Percentiles rank a stretch among this genome's conserved stretches.
Conservation (phyloP, 1,140 invertebrate species). For the Trichomalopsis sarcophagae region DNA sequence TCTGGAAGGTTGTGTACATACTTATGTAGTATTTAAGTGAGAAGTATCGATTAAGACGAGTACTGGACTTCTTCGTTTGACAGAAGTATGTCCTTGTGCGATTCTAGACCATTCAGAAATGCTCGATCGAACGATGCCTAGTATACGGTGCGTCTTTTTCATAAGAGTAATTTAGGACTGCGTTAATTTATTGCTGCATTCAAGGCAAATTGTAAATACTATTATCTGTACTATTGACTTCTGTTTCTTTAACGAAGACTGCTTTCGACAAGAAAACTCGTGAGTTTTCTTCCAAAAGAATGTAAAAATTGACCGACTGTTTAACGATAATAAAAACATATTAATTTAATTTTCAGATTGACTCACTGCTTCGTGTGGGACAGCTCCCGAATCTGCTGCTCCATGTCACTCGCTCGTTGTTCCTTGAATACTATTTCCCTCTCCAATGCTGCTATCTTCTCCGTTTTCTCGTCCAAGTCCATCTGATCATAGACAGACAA, state of each 20-base stretch:
- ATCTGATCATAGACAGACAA: constrained; percentile 64
- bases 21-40: neutral
- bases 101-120: neutral
- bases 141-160: neutral
- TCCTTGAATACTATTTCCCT: constrained; percentile 76
- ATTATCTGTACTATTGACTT: constrained; percentile 11
- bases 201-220: constrained; percentile 36
- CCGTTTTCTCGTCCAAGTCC: constrained; percentile 78
- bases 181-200: constrained; percentile 41
- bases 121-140: neutral
- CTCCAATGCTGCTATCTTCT: constrained; percentile 76
- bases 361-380: constrained; percentile 73
- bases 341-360: constrained; percentile 34
- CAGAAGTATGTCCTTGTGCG: neutral
- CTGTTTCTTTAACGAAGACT: constrained; percentile 49
- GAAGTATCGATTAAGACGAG: neutral
- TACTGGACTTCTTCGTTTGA: neutral
- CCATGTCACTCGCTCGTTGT: constrained; percentile 59
- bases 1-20: neutral
- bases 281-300: constrained; percentile 18
- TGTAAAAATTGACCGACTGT: constrained; percentile 20
- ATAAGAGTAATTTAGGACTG: neutral
- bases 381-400: constrained; percentile 68
- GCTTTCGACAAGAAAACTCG: constrained; percentile 4
- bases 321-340: constrained; percentile 38